Percentiles rank a stretch among this genome's conserved stretches.
Evolutionary conservation across 1,140 invertebrate genomes (phyloP).

Genomic region (Muscidifurax raptorellus): DNA sequence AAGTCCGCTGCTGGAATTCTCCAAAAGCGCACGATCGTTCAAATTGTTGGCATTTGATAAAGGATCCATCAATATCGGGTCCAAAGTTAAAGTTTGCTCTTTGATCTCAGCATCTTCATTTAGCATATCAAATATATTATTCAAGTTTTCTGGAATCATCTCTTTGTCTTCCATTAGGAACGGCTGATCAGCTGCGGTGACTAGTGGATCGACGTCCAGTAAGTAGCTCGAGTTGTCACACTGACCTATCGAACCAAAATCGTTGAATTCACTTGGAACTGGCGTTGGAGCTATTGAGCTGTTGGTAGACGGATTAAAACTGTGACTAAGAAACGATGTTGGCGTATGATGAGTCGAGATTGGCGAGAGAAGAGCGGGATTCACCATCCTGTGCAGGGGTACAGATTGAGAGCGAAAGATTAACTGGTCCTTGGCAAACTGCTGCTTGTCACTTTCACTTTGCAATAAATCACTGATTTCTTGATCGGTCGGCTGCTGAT

Average conservation of each 20-base stretch:
- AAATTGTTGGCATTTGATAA: constrained; percentile 61
- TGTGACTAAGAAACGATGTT: constrained; percentile 65
- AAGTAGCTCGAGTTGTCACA: constrained; percentile 73
- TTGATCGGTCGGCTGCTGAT: constrained; percentile 65
- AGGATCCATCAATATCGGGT: constrained; percentile 59
- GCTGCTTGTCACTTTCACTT: constrained; percentile 58
- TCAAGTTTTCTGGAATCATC: constrained; percentile 71
- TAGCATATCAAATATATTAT: constrained; percentile 71
- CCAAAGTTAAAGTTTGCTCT: constrained; percentile 57
- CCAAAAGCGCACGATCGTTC: constrained; percentile 31
- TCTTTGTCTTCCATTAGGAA: constrained; percentile 70
- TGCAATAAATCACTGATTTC: constrained; percentile 71
- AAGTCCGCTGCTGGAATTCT: constrained; percentile 58
- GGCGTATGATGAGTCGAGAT: constrained; percentile 62
- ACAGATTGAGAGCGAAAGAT: constrained; percentile 84
- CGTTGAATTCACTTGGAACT: constrained; percentile 82
- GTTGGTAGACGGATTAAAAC: constrained; percentile 76
- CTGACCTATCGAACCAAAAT: constrained; percentile 79
- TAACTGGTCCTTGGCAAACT: constrained; percentile 62
- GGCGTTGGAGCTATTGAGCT: constrained; percentile 83
- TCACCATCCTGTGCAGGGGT: constrained; percentile 81
- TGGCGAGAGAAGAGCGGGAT: constrained; percentile 68
- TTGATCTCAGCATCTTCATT: constrained; percentile 66
- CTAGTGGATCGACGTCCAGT: constrained; percentile 68
- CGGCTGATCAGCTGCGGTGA: constrained; percentile 64